Evolutionary conservation across 2,113 vertebrate genomes (phyloP).

Genomic region (Aphyosemion australe): DNA sequence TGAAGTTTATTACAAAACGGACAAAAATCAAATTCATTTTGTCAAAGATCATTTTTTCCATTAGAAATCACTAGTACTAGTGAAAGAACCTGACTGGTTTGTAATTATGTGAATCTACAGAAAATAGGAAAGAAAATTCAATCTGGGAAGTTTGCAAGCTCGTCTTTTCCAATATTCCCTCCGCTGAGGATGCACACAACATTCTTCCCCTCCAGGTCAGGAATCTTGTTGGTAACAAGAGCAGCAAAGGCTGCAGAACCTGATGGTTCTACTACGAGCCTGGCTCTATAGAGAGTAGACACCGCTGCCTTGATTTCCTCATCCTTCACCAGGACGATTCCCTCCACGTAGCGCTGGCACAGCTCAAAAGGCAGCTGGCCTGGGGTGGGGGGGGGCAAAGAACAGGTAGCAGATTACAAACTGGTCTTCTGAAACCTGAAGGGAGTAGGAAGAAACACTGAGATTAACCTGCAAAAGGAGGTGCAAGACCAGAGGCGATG

Average conservation of each 20-base stretch:
- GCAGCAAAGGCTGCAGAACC: slow-evolving; percentile 78
- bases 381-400: slow-evolving; percentile 28
- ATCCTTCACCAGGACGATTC: slow-evolving; percentile 77
- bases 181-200: slow-evolving; percentile 77
- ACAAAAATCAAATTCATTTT: too few species aligned
- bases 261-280: slow-evolving; percentile 79
- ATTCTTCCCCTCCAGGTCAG: slow-evolving; percentile 66
- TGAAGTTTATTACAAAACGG: too few species aligned
- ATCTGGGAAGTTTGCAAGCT: slow-evolving; percentile 69
- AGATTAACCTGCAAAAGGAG: slow-evolving; percentile 72
- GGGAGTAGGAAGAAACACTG: not conserved
- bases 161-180: slow-evolving; percentile 79
- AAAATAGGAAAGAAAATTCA: slow-evolving; percentile 12
- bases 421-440: not conserved
- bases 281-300: slow-evolving; percentile 71
- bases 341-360: slow-evolving; percentile 73
- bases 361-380: slow-evolving; percentile 73
- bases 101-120: too few species aligned
- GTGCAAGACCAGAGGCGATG: slow-evolving; percentile 79
- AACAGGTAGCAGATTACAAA: too few species aligned
- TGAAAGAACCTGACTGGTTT: too few species aligned
- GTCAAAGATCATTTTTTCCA: too few species aligned
- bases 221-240: slow-evolving; percentile 68
- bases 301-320: slow-evolving; percentile 76
- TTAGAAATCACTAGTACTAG: too few species aligned